Percentiles rank a stretch among this genome's conserved stretches.
phyloP scores from a whole-genome alignment of 2,888 invertebrate genomes.

The Hirudinaria manillensis region DNA sequence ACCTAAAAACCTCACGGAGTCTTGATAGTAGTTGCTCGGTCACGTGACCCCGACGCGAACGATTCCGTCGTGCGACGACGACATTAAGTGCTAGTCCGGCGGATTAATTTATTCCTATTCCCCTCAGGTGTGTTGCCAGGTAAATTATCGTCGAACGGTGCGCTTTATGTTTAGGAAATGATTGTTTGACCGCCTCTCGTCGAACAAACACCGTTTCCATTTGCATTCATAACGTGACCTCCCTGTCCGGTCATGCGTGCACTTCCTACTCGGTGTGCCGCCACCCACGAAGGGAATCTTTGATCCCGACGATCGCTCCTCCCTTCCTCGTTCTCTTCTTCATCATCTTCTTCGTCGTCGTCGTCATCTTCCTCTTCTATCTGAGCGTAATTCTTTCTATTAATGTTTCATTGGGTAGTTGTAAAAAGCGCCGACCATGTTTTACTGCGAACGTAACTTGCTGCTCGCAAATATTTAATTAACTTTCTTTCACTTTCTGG shows the following conservation, averaged over 20 bases:
- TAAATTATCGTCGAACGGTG: constrained; percentile 26
- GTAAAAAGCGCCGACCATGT: too few species aligned
- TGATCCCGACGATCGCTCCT: neutral
- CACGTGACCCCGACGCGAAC: neutral
- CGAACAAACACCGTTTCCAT: constrained; percentile 3
- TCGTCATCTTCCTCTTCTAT: neutral
- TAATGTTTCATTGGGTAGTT: neutral
- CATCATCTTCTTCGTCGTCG: neutral
- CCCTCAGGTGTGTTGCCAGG: constrained; percentile 7
- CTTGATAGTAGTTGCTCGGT: neutral
- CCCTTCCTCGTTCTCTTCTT: neutral
- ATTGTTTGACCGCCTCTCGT: constrained; percentile 28
- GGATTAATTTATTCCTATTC: constrained; percentile 21
- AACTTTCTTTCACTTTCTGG: too few species aligned
- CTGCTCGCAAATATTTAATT: too few species aligned
- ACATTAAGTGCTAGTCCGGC: neutral
- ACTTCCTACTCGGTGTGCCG: neutral
- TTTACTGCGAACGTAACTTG: too few species aligned
- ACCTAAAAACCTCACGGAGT: neutral
- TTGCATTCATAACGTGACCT: neutral
- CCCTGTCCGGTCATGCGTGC: neutral
- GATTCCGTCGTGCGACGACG: too few species aligned
- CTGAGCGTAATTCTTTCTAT: neutral
- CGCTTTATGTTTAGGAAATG: constrained; percentile 25
- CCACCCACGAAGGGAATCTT: constrained; percentile 4